Evolutionary conservation across 2,797 vertebrate genomes (phyloP).

Genomic region (Lepilemur ruficaudatus): DNA sequence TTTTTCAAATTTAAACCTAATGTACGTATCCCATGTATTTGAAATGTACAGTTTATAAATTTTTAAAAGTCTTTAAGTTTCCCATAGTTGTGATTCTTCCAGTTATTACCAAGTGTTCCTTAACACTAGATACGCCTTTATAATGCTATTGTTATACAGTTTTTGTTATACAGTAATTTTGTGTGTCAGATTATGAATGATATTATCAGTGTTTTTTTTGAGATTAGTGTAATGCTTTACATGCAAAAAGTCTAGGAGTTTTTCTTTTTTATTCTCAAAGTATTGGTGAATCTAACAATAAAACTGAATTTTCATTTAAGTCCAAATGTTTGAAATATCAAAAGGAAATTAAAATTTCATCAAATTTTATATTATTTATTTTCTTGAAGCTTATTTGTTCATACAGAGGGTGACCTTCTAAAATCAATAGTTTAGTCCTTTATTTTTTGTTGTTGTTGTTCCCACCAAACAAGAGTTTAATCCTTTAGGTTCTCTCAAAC

Average conservation of each 20-base stretch:
- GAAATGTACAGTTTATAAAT: background rate
- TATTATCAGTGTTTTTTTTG: background rate
- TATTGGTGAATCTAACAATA: conserved; percentile 10
- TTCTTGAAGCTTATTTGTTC: background rate
- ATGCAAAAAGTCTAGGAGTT: background rate
- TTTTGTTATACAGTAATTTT: too few relatives aligned
- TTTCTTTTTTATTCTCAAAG: conserved; percentile 11
- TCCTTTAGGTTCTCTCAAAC: conserved; percentile 7
- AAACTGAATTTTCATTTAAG: background rate
- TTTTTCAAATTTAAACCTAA: background rate
- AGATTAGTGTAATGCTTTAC: background rate
- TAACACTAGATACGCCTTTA: background rate
- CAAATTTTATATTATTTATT: background rate
- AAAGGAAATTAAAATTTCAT: conserved; percentile 44
- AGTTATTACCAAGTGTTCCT: background rate
- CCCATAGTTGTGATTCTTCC: background rate
- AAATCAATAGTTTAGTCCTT: conserved; percentile 5
- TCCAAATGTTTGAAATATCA: background rate
- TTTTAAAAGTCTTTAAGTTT: background rate
- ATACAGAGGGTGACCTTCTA: background rate
- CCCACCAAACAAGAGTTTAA: background rate
- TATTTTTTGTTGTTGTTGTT: background rate
- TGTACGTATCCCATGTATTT: background rate
- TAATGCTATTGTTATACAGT: background rate
- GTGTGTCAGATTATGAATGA: background rate